Evolutionary conservation across 1,140 invertebrate species (phyloP).

Genomic region (Hylaeus anthracinus): DNA sequence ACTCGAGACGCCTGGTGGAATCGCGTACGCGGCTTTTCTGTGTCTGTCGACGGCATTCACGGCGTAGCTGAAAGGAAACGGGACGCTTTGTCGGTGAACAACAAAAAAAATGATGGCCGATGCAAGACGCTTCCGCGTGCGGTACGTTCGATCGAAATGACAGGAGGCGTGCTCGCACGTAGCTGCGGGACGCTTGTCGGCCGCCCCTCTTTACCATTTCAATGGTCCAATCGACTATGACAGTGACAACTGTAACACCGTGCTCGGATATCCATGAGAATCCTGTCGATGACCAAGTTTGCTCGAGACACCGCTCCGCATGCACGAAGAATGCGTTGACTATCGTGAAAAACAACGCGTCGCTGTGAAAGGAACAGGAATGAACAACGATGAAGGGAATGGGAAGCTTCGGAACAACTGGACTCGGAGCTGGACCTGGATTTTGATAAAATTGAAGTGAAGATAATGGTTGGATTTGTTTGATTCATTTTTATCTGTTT

Average conservation of each 20-base stretch:
- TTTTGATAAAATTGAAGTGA: too few relatives aligned
- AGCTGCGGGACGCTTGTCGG: slow-evolving; percentile 60
- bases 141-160: slow-evolving; percentile 55
- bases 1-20: neutral
- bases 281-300: slow-evolving; percentile 44
- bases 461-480: too few relatives aligned
- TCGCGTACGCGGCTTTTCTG: neutral
- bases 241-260: slow-evolving; percentile 65
- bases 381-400: too few relatives aligned
- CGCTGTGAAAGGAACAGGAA: neutral
- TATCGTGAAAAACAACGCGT: neutral
- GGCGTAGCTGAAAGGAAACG: slow-evolving; percentile 26
- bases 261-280: slow-evolving; percentile 79
- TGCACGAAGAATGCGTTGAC: neutral
- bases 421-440: neutral
- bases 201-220: slow-evolving; percentile 75
- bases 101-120: slow-evolving; percentile 36
- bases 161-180: slow-evolving; percentile 65
- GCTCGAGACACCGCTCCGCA: slow-evolving; percentile 2
- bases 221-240: slow-evolving; percentile 74
- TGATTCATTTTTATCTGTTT: too few relatives aligned
- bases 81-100: slow-evolving; percentile 11
- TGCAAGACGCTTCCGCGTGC: slow-evolving; percentile 44
- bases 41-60: slow-evolving; percentile 4
- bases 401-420: neutral